Percentiles rank a stretch among this genome's conserved stretches.
These are phyloP conservation scores for Apeira syringaria DNA, from an alignment of 2,888 invertebrate genomes.

Conservation along the genomic window DNA sequence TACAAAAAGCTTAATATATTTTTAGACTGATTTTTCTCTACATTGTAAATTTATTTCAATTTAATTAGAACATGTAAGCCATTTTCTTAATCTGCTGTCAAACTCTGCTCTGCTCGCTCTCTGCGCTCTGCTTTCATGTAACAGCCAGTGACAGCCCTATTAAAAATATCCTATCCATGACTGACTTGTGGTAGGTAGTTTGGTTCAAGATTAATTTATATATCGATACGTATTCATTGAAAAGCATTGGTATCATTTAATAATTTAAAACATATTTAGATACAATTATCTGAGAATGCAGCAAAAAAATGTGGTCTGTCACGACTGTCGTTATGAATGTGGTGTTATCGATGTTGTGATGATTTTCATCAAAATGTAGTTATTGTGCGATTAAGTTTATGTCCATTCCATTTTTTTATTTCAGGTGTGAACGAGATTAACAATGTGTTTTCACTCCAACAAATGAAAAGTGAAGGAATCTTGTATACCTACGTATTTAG, in stretches of 20 bases:
- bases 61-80: too few species aligned
- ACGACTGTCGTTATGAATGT: conserved; percentile 5
- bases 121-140: too few species aligned
- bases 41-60: too few species aligned
- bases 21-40: too few species aligned
- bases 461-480: conserved; percentile 64
- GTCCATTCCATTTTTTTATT: conserved; percentile 48
- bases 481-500: conserved; percentile 49
- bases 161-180: conserved; percentile 32
- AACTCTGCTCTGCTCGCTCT: too few species aligned
- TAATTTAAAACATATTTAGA: too few species aligned
- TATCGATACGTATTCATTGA: conserved; percentile 20
- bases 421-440: conserved; percentile 71
- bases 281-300: too few species aligned
- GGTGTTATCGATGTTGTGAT: conserved; percentile 20
- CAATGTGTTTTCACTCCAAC: conserved; percentile 68
- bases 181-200: conserved; percentile 29
- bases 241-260: too few species aligned
- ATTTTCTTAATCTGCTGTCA: too few species aligned
- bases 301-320: neutral
- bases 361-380: conserved; percentile 19
- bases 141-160: too few species aligned
- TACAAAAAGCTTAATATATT: too few species aligned
- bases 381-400: conserved; percentile 25
- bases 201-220: conserved; percentile 19